Base-by-base conservation (phyloP, 2,888 invertebrate genomes). In the Melinaea menophilus region DNA sequence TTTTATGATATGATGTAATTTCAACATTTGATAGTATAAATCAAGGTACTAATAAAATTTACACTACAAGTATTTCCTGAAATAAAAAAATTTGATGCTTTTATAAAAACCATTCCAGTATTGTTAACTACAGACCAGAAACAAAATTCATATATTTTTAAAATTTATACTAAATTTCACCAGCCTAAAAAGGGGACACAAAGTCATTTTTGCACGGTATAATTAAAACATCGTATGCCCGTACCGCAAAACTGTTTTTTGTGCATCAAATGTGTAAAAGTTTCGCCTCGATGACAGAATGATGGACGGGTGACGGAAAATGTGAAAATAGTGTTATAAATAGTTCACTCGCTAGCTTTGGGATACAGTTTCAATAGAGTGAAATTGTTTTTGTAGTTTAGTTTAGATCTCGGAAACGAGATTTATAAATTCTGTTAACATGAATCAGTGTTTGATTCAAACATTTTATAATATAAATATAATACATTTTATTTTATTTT, bases 141-240 rank as follows among this genome's bases (percentile, higher is more conserved):
- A 37, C 7, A 37, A 2, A 37, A 37, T 37, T 4, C 7, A 37
- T 4, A 37, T 37, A 2, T 37, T 37, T 37, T 37, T 37, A 51
- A 31, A 51, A 51, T 9, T 51, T 31, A 2, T n/a, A 31, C 5
- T 31, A 51, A 51, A 31, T 51, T 51, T 31, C 41, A 41, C 41
- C 31, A 3, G 9, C 31, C 51, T 9, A 51, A 67, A 67, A 67
- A 65, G 62, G 41, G 41, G 56, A 62, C 56, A 59, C 59, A 64
- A 58, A 61, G 62, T 58, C 60, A 58, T 65, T 63, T 67, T 65
- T 62, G 65, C 60, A 22, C 51, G 61, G 46, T 59, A 63, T 65
- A 70, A 70, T 70, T 70, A 70, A 70, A 70, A 66, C 65, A 68
- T 70, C 69, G 66, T 67, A 63, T 65, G 65, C 51, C 61, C 61